Conservation (phyloP, 2,113 vertebrate genomes). For the Oreochromis aureus region DNA sequence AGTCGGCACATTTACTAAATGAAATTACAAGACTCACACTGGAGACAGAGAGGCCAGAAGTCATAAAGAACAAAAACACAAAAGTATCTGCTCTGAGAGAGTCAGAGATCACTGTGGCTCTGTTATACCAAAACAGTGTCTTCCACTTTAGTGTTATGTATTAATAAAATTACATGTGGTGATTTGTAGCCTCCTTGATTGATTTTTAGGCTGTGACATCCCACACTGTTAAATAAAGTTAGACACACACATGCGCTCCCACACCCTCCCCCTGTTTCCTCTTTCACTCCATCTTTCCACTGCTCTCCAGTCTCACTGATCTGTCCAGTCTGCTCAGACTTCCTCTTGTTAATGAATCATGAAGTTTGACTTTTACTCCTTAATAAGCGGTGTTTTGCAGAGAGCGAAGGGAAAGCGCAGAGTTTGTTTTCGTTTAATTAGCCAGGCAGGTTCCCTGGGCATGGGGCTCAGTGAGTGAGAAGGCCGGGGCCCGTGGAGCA, state of each 20-base stretch:
- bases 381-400: constrained; percentile 74
- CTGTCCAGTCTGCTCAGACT: constrained; percentile 64
- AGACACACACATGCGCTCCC: neutral
- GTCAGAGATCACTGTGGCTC: neutral
- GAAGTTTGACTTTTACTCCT: constrained; percentile 77
- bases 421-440: constrained; percentile 81
- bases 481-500: constrained; percentile 2
- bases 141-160: neutral
- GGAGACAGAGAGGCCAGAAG: constrained; percentile 9
- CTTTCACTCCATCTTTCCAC: constrained; percentile 22
- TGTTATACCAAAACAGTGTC: neutral
- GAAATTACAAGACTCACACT: constrained; percentile 5
- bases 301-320: constrained; percentile 36
- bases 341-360: constrained; percentile 84
- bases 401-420: constrained; percentile 53
- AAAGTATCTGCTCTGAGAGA: neutral
- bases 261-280: constrained; percentile 35
- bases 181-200: neutral
- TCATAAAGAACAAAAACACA: neutral
- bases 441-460: constrained; percentile 53
- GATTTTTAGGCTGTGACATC: neutral
- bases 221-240: constrained; percentile 12
- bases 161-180: neutral
- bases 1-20: constrained; percentile 17
- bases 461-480: constrained; percentile 28